Base-by-base conservation (phyloP, 2,113 vertebrate species). In the Epinephelus moara region DNA sequence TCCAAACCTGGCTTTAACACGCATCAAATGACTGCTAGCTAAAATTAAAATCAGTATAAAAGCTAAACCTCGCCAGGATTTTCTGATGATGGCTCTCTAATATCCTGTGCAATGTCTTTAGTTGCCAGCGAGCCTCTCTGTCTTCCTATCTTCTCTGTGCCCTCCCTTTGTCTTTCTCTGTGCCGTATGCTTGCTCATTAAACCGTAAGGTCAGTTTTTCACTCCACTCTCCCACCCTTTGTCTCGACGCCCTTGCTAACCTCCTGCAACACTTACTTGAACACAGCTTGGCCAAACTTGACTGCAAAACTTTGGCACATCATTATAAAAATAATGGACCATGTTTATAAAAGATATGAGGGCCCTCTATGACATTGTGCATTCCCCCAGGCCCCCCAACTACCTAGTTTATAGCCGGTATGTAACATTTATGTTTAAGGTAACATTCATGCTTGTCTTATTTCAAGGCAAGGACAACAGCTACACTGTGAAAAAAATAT, bases 391-490 rank as follows among this genome's bases (percentile, higher is more conserved):
- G 90, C 60, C 68, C 75, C 61, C n/a, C 0, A 66, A 81, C 85
- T 86, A 89, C 88, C 81, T 71, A 72, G 84, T 92, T 93, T 93
- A 86, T 80, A 76, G 74, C 60, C 52, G 2, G 53, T 37, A 81
- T 76, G 66, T 86, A 82, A 75, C 82, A 83, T 88, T 89, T 86
- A 87, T 87, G 89, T 85, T 82, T 89, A 87, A 87, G 86, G 87
- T 89, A 92, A 93, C 91, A 94, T 91, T 93, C 88, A 92, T 87
- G 91, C 88, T 91, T 90, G 85, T 88, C 88, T 92, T 84, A 80
- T 88, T 93, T 70, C 70, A 76, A 81, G 71, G 83, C 80, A 91
- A 92, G 91, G 90, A 82, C 91, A 92, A 88, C 74, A 80, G 71
- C 81, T 23, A 63, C 62, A 75, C n/a, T 37, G 52, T 77, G 61